A percentile compares a stretch with the other conserved stretches of the same genome.
phyloP scores from a whole-genome alignment of 2,888 invertebrate genomes.

The Lochmaea crataegi region DNA sequence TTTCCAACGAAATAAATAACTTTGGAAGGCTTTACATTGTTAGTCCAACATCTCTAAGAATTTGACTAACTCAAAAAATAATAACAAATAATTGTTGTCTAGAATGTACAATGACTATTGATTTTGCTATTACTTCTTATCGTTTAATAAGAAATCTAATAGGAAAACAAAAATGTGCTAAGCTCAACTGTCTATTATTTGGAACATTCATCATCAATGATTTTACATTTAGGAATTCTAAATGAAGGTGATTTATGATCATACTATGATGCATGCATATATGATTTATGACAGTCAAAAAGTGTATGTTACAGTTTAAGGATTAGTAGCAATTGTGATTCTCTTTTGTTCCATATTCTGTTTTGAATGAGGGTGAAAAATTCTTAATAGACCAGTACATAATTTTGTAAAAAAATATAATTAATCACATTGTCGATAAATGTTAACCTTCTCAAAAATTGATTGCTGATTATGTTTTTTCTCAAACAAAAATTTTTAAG shows the following conservation, averaged over 20 bases:
- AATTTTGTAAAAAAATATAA: not conserved
- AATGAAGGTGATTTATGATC: slow-evolving; percentile 5
- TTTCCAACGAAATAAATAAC: too few relatives aligned
- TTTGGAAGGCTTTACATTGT: too few relatives aligned
- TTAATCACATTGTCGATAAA: not conserved
- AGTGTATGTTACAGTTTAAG: slow-evolving; percentile 5
- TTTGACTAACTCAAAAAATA: too few relatives aligned
- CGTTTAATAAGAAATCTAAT: not conserved
- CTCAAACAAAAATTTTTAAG: too few relatives aligned
- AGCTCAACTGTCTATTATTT: not conserved
- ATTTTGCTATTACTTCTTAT: too few relatives aligned
- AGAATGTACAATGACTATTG: too few relatives aligned
- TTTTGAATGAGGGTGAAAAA: not conserved
- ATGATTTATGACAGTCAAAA: slow-evolving; percentile 12
- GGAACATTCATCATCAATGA: slow-evolving; percentile 1
- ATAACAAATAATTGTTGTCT: too few relatives aligned
- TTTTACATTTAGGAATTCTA: not conserved
- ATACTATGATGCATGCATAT: slow-evolving; percentile 7
- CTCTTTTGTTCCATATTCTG: not conserved
- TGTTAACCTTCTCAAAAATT: not conserved
- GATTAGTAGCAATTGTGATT: not conserved
- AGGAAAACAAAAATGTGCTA: not conserved
- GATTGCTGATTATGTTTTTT: too few relatives aligned
- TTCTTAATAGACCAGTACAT: not conserved
- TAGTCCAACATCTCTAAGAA: too few relatives aligned